A percentile compares a stretch with the other conserved stretches of the same genome.
Evolutionary conservation across 1,140 invertebrate genomes (phyloP).

Genomic region (Drosophila mayri): DNA sequence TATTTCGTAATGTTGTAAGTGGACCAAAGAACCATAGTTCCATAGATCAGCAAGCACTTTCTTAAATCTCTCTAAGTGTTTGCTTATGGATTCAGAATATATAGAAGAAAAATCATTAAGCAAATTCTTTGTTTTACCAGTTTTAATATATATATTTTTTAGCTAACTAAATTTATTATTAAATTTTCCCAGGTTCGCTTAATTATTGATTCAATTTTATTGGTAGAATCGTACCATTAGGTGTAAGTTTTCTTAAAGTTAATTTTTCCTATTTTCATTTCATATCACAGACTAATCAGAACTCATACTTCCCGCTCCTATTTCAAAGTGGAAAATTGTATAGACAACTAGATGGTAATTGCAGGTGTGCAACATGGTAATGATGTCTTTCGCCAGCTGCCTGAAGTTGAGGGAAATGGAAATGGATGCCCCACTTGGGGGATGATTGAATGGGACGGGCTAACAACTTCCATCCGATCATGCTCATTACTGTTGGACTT

Average conservation of each 20-base stretch:
- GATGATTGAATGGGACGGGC: conserved; percentile 38
- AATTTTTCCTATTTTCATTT: conserved; percentile 1
- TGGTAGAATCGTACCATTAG: neutral
- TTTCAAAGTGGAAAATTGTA: conserved; percentile 24
- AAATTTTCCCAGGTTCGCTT: neutral
- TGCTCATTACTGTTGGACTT: conserved; percentile 22
- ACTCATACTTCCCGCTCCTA: conserved; percentile 10
- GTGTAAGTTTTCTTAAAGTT: neutral
- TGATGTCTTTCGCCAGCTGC: conserved; percentile 29
- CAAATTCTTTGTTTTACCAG: too few species aligned
- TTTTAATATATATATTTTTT: neutral
- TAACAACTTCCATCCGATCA: conserved; percentile 23
- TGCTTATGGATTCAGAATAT: too few species aligned
- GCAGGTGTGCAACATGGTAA: conserved; percentile 52
- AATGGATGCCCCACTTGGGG: conserved; percentile 37
- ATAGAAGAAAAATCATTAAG: too few species aligned
- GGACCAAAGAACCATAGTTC: too few species aligned
- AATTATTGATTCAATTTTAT: neutral
- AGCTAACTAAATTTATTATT: neutral
- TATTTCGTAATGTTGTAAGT: neutral
- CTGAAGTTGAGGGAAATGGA: conserved; percentile 24
- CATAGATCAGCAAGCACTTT: too few species aligned
- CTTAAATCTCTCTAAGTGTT: too few species aligned
- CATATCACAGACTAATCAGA: conserved; percentile 30
- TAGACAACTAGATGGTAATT: conserved; percentile 49